Percentiles rank a stretch among this genome's conserved stretches.
Conservation (phyloP, 92 coral and sea anemone species). For the Heteractis magnifica region DNA sequence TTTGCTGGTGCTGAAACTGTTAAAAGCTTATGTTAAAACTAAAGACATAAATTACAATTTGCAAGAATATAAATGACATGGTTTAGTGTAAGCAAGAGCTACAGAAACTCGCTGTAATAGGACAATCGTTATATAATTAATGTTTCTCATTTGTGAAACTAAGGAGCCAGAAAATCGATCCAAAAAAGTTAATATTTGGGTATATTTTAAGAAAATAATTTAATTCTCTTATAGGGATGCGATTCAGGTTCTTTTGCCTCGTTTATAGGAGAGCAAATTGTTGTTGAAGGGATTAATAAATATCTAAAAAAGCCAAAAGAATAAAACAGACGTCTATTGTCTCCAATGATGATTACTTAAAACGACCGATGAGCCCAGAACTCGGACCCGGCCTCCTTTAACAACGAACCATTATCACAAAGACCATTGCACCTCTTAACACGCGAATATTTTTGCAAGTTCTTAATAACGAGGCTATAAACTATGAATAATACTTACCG, state of each 20-base stretch:
- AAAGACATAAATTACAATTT: conserved; percentile 20
- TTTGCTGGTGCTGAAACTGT: conserved; percentile 33
- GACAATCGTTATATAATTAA: neutral
- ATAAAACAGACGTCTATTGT: conserved; percentile 35
- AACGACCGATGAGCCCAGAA: neutral
- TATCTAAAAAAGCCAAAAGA: too few relatives aligned
- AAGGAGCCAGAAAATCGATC: neutral
- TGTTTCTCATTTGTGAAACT: neutral
- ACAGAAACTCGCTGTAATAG: neutral
- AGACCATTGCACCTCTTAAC: neutral
- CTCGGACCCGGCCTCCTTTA: conserved; percentile 17
- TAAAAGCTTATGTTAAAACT: neutral
- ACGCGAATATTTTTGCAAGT: neutral
- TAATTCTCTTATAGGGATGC: neutral
- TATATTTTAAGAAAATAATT: neutral
- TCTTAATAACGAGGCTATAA: too few relatives aligned
- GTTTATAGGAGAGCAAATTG: neutral
- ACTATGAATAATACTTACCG: conserved; percentile 11
- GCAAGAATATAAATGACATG: neutral
- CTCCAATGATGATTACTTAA: neutral
- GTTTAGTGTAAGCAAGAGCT: neutral
- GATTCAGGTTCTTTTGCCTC: neutral
- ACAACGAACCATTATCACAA: conserved; percentile 29
- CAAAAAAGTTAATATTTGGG: neutral
- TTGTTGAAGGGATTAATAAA: neutral